Conservation (phyloP, 2,797 vertebrate species). For the Gobionotothen gibberifrons region DNA sequence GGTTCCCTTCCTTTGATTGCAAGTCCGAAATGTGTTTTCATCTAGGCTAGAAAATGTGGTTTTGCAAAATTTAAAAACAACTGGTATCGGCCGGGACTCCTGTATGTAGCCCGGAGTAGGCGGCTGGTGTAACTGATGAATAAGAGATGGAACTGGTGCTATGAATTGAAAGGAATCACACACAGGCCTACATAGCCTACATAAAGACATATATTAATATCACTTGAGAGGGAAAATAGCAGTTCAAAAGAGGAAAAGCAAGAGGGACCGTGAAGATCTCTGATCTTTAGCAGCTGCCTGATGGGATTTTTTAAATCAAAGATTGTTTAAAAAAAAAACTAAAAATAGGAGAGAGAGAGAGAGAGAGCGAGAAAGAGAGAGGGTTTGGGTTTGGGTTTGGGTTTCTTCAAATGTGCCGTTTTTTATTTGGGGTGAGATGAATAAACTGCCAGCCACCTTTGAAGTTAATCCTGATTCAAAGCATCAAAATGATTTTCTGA, state of each 20-base stretch:
- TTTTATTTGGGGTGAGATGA: constrained; percentile 41
- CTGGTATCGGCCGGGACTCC: constrained; percentile 38
- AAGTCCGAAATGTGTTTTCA: constrained; percentile 26
- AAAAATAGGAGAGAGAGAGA: background rate
- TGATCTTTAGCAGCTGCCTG: constrained; percentile 50
- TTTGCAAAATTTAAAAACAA: constrained; percentile 59
- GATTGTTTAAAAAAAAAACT: background rate
- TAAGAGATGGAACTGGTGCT: constrained; percentile 47
- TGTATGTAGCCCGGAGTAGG: constrained; percentile 18
- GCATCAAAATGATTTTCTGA: constrained; percentile 64
- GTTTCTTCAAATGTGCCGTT: constrained; percentile 25
- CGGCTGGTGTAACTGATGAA: constrained; percentile 30
- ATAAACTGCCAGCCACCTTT: constrained; percentile 50
- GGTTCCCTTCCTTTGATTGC: constrained; percentile 21
- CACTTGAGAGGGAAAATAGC: constrained; percentile 39
- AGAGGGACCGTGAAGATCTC: constrained; percentile 43
- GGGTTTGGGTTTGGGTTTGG: constrained; percentile 1
- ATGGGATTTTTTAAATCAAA: constrained; percentile 46
- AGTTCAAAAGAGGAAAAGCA: constrained; percentile 56
- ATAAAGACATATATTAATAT: constrained; percentile 49
- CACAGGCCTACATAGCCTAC: constrained; percentile 11
- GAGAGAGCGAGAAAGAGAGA: background rate
- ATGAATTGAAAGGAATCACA: constrained; percentile 49
- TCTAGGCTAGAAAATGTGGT: constrained; percentile 33
- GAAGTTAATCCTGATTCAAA: constrained; percentile 55